These are phyloP conservation scores for Geothlypis trichas DNA, from an alignment of 2,113 vertebrate genomes.

Conservation along the genomic window DNA sequence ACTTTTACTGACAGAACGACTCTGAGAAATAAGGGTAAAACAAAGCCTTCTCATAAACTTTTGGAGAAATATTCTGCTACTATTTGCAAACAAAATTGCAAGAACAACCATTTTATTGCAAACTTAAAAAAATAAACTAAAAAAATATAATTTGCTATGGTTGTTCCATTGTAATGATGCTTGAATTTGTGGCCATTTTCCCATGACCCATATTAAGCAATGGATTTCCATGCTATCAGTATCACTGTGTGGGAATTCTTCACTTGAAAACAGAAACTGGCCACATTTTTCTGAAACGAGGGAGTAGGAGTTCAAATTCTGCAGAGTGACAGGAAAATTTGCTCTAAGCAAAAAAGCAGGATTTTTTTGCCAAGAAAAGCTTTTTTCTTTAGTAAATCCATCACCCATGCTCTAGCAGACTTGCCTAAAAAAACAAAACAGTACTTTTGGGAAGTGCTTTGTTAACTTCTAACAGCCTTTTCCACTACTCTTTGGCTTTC, in stretches of 20 bases:
- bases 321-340: constrained; percentile 50
- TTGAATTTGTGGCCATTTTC: constrained; percentile 10
- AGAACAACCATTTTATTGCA: not conserved
- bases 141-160: not conserved
- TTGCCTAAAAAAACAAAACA: constrained; percentile 63
- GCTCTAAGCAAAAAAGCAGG: constrained; percentile 26
- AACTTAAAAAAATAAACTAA: not conserved
- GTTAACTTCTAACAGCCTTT: constrained; percentile 68
- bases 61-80: not conserved
- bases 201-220: constrained; percentile 16
- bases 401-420: constrained; percentile 53
- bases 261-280: constrained; percentile 18
- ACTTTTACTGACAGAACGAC: not conserved
- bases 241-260: constrained; percentile 48
- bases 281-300: constrained; percentile 18
- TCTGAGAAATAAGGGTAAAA: not conserved
- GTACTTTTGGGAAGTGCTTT: constrained; percentile 70
- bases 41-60: not conserved
- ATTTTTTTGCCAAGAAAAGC: constrained; percentile 41
- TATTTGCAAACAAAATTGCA: not conserved
- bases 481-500: constrained; percentile 63
- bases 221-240: not conserved
- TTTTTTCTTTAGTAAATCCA: constrained; percentile 56
- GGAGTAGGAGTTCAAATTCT: constrained; percentile 55
- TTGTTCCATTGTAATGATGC: not conserved